Conservation (phyloP, 2,888 invertebrate genomes). For the Scelioninae gen. 1 region DNA sequence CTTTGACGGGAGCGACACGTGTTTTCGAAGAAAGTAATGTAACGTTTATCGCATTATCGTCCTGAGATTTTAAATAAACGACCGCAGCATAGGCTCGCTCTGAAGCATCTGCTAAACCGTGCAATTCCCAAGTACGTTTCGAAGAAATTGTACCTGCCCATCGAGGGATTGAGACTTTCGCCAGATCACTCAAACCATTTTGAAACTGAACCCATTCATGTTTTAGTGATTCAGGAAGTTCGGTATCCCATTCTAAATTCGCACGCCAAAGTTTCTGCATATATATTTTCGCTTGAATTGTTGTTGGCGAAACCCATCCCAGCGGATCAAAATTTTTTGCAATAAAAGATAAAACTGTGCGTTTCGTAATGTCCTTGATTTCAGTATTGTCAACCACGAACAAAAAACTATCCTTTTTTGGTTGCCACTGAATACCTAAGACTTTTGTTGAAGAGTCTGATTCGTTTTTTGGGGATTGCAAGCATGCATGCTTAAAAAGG, state of each 20-base stretch:
- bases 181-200: background rate
- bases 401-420: slow-evolving; percentile 1
- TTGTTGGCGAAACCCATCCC: background rate
- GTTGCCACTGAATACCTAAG: slow-evolving; percentile 3
- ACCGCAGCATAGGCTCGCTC: background rate
- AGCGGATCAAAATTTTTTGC: slow-evolving; percentile 5
- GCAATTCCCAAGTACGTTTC: background rate
- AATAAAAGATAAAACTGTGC: background rate
- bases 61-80: background rate
- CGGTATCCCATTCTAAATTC: background rate
- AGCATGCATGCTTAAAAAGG: background rate
- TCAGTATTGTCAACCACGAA: background rate
- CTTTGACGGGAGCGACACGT: background rate
- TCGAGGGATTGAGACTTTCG: slow-evolving; percentile 3
- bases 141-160: background rate
- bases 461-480: too few species aligned
- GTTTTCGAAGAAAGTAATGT: background rate
- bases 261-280: slow-evolving; percentile 15
- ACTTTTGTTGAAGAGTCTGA: background rate
- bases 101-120: slow-evolving; percentile 11
- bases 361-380: background rate
- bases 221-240: background rate
- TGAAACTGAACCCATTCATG: background rate
- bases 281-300: slow-evolving; percentile 2
- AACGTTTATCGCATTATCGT: background rate